Evolutionary conservation across 1,140 invertebrate species (phyloP), one percentile per base, ranked within the genome.

Genomic region (Hylaeus volcanicus): DNA sequence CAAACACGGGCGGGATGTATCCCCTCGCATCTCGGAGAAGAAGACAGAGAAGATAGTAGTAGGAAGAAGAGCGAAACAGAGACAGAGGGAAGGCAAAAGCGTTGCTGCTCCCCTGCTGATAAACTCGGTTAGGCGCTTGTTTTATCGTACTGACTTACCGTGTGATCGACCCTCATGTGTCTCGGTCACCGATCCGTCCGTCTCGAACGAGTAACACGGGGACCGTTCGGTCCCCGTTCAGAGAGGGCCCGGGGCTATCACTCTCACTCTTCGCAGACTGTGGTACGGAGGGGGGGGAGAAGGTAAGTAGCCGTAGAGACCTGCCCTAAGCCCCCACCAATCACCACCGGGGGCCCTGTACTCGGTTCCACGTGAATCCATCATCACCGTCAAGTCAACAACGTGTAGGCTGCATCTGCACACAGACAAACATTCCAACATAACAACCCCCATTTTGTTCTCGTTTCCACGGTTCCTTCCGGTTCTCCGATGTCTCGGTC

Each of bases 351-450:
- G 87, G 85, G 88, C 89, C 89, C 87, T 90, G 87, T 91, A n/a
- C 84, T 89, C 87, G 87, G 79, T 88, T 86, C 89, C 88, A 82
- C 82, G 84, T 86, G 88, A 90, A 87, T 91, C 90, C 90, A 84
- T 91, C 90, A 90, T 92, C 91, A 91, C 91, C 91, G 90, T 90
- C 92, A 91, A 91, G 92, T 92, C 90, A 93, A 93, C 92, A 92
- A 93, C 88, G 91, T 91, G 92, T 90, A 92, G 92, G 91, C 93
- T 92, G 93, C 92, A 93, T 93, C 93, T 93, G 92, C 92, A 93
- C 92, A 93, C 93, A 93, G 92, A 93, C 93, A 93, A 93, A 93
- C 92, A 93, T 93, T 93, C 93, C 92, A 93, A 93, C 92, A 93
- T 93, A 93, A 93, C 91, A 93, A 90, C 88, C 89, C 89, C 89